A percentile compares a stretch with the other conserved stretches of the same genome.
Conservation (phyloP, 2,888 invertebrate genomes). For the Plebejus argus region DNA sequence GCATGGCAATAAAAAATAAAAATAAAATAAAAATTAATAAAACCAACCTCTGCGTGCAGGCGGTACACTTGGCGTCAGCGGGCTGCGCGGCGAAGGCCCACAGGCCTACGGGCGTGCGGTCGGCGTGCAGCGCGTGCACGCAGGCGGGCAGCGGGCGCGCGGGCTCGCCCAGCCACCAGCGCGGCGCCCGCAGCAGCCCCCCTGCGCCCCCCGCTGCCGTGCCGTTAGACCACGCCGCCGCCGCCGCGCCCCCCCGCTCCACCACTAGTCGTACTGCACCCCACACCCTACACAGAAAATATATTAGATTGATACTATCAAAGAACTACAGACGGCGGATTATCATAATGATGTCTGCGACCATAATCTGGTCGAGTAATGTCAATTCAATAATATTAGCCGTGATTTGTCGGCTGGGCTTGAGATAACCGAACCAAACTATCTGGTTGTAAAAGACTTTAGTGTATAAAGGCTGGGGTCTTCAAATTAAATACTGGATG, state of each 20-base stretch:
- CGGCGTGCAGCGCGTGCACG: constrained; percentile 88
- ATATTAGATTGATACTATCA: neutral
- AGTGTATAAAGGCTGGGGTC: too few relatives aligned
- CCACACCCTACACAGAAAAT: constrained; percentile 78
- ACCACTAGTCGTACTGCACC: constrained; percentile 86
- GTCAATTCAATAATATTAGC: too few relatives aligned
- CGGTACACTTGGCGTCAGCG: constrained; percentile 84
- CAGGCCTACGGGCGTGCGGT: constrained; percentile 89
- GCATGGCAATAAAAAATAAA: too few relatives aligned
- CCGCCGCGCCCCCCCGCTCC: constrained; percentile 62
- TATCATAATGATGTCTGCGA: too few relatives aligned
- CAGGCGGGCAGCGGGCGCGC: constrained; percentile 85
- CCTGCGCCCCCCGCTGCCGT: constrained; percentile 46
- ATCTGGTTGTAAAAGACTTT: too few relatives aligned
- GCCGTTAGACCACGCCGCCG: constrained; percentile 53
- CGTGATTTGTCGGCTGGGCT: too few relatives aligned
- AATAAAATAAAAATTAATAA: neutral
- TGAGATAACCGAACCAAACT: too few relatives aligned
- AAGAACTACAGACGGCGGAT: too few relatives aligned
- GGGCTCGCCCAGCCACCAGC: constrained; percentile 69
- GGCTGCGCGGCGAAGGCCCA: constrained; percentile 91
- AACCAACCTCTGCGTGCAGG: constrained; percentile 86
- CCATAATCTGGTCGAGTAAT: too few relatives aligned
- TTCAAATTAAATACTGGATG: too few relatives aligned
- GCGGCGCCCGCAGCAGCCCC: constrained; percentile 56